Percentiles rank a stretch among this genome's conserved stretches.
Evolutionary conservation across 2,113 vertebrate genomes (phyloP).

Genomic region (Candoia aspera): DNA sequence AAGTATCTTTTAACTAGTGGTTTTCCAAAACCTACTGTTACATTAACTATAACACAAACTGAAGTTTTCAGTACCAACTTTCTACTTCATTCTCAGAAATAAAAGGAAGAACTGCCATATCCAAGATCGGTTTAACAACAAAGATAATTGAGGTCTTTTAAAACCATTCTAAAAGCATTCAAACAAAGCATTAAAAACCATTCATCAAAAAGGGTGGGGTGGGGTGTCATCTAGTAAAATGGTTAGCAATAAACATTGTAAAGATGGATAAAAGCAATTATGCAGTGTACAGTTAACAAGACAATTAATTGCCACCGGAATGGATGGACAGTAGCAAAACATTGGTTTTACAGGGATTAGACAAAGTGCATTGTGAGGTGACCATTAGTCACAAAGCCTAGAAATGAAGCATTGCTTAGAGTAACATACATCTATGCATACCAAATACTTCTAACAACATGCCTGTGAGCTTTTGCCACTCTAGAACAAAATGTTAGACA

Average conservation of each 20-base stretch:
- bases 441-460: neutral
- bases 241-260: neutral
- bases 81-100: constrained; percentile 40
- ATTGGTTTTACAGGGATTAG: neutral
- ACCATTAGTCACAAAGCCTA: no score
- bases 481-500: no score
- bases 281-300: neutral
- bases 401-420: neutral
- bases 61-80: constrained; percentile 36
- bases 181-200: no score
- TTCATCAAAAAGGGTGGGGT: no score
- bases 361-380: neutral
- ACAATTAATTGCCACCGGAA: neutral
- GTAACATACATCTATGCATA: neutral
- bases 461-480: neutral
- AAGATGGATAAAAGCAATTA: constrained; percentile 1
- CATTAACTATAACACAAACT: constrained; percentile 59
- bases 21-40: constrained; percentile 72
- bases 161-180: neutral
- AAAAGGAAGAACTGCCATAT: constrained; percentile 23
- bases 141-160: neutral
- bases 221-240: neutral
- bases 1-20: constrained; percentile 72
- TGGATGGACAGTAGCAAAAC: neutral
- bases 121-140: constrained; percentile 27